Evolutionary conservation across 2,113 vertebrate genomes (phyloP), one percentile per base, ranked within the genome.

Genomic region (Platysternon megacephalum): DNA sequence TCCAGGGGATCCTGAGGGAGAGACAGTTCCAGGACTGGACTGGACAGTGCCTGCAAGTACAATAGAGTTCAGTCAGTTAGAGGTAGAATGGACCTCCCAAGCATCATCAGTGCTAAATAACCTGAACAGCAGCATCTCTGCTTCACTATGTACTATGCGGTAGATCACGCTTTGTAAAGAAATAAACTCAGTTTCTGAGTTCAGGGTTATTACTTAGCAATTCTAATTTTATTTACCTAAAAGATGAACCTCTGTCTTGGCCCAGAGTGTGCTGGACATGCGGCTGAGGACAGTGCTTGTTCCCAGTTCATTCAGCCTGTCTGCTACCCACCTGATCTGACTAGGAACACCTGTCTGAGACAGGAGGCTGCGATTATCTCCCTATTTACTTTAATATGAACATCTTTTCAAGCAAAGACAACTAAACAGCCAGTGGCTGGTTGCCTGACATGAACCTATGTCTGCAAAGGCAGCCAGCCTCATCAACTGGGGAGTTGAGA

Each of bases 1-100:
- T 4, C 98, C 99, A 24, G 99, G 99, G 44, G 99, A 99, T 83
- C 98, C 98, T 88, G 99, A 99, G 61, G 99, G 99, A 76, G 99
- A 99, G 11, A 98, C 97, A 53, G 98, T 98, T 29, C 98, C 97
- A 61, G 99, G 99, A 97, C 98, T 99, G 96, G 99, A 98, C 98
- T 99, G 99, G 92, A 99, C 97, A 42, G 99, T 99, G 97, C 99
- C 99, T 99, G 98, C 81, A 84, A 91, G 95, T 46, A 94, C 84
- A 94, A 95, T 68, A 85, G 80, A 92, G 74, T 95, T 98, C 61
- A 96, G 91, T 89, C 46, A 2, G 10, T 44, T 0, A 3, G 0
- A n/a, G 48, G 58, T 74, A 11, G 0, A 9, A 24, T 0, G 35
- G 65, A 42, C 89, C 13, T 22, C 93, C 39, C 68, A 79, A 3